A percentile compares a stretch with the other conserved stretches of the same genome.
Conservation (phyloP, 2,888 invertebrate genomes). For the Pseudococcus longispinus region DNA sequence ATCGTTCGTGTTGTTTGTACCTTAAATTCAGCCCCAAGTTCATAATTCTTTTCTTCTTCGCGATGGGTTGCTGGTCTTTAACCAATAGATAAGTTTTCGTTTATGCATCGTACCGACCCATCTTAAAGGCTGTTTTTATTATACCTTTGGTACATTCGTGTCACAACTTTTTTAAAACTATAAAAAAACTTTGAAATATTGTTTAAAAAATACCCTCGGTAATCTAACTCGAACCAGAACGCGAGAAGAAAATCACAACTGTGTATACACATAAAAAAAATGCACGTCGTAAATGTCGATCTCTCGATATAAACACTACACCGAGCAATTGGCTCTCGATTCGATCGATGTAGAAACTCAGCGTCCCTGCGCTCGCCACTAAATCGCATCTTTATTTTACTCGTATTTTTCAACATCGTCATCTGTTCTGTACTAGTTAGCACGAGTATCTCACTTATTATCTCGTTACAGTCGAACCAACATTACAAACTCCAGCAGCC, state of each 20-base stretch:
- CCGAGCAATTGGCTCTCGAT: not conserved
- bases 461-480: not conserved
- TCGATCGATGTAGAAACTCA: not conserved
- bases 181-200: slow-evolving; percentile 31
- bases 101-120: not conserved
- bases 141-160: not conserved
- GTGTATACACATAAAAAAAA: not conserved
- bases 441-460: not conserved
- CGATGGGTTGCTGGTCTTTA: not conserved
- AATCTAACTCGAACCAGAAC: not conserved
- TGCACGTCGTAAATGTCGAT: slow-evolving; percentile 3
- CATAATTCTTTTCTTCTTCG: slow-evolving; percentile 7
- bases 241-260: not conserved
- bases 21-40: not conserved
- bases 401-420: not conserved
- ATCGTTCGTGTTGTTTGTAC: not conserved
- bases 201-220: not conserved
- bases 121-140: slow-evolving; percentile 10
- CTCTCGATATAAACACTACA: not conserved
- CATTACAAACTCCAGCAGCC: not conserved
- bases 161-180: slow-evolving; percentile 28
- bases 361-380: not conserved
- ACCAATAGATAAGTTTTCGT: not conserved
- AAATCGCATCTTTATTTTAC: not conserved
- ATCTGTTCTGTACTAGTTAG: not conserved